Evolutionary conservation across 2,797 vertebrate genomes (phyloP).

Genomic region (Argyrosomus regius): DNA sequence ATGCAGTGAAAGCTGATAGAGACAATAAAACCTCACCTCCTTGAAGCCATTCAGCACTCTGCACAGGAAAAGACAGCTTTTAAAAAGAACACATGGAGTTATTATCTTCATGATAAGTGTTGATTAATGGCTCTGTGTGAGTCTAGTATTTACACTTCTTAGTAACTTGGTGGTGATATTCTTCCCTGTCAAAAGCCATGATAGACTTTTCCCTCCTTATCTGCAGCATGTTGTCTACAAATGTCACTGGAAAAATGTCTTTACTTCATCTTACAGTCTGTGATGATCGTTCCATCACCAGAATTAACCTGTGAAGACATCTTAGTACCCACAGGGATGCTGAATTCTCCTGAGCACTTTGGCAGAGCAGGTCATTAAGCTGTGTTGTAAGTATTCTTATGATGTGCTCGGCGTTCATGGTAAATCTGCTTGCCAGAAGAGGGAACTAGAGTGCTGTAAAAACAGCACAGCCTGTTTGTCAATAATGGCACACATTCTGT

Average conservation of each 20-base stretch:
- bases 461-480: slow-evolving; percentile 30
- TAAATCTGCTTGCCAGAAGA: slow-evolving; percentile 74
- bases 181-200: background rate
- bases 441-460: slow-evolving; percentile 78
- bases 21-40: background rate
- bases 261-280: background rate
- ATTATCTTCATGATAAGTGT: background rate
- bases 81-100: background rate
- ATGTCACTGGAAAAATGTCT: background rate
- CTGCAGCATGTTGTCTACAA: background rate
- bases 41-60: background rate
- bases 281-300: background rate
- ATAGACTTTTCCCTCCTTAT: background rate
- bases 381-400: background rate
- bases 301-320: background rate
- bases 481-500: slow-evolving; percentile 2
- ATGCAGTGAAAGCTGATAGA: background rate
- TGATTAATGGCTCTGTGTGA: background rate
- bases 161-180: background rate
- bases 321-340: background rate
- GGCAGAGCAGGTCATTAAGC: background rate
- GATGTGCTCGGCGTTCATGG: background rate
- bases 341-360: background rate
- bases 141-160: background rate
- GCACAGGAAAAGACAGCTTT: background rate